These are phyloP conservation scores for Papilio demoleus DNA, from an alignment of 2,888 invertebrate genomes.

Conservation along the genomic window DNA sequence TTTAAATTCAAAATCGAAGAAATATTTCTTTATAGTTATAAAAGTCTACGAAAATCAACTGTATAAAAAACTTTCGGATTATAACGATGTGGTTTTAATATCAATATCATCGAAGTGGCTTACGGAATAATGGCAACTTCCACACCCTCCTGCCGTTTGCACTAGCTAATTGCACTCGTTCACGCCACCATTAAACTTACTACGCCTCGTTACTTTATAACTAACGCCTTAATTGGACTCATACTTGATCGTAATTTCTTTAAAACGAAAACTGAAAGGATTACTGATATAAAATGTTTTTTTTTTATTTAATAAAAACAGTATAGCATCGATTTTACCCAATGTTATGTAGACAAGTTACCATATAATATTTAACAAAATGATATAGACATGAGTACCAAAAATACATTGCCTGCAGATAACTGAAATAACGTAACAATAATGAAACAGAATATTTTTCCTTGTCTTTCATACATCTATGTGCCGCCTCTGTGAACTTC, in stretches of 20 bases:
- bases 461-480: no score
- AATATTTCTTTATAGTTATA: neutral
- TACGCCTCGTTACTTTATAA: slow-evolving; percentile 5
- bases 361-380: no score
- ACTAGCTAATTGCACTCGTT: slow-evolving; percentile 30
- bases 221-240: slow-evolving; percentile 28
- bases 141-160: slow-evolving; percentile 22
- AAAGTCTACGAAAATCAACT: neutral
- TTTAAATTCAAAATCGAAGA: no score
- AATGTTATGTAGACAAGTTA: neutral
- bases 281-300: neutral
- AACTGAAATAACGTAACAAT: no score
- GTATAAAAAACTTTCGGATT: neutral
- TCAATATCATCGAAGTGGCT: neutral
- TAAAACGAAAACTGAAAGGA: neutral
- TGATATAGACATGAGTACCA: no score
- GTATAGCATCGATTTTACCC: neutral
- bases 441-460: no score
- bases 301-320: neutral
- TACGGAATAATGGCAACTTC: slow-evolving; percentile 14
- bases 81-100: neutral
- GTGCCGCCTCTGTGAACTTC: no score
- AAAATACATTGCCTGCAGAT: no score
- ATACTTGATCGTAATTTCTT: neutral
- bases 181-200: slow-evolving; percentile 22